These are phyloP conservation scores for Rhea americana DNA, from an alignment of 2,113 vertebrate species.

Conservation along the genomic window DNA sequence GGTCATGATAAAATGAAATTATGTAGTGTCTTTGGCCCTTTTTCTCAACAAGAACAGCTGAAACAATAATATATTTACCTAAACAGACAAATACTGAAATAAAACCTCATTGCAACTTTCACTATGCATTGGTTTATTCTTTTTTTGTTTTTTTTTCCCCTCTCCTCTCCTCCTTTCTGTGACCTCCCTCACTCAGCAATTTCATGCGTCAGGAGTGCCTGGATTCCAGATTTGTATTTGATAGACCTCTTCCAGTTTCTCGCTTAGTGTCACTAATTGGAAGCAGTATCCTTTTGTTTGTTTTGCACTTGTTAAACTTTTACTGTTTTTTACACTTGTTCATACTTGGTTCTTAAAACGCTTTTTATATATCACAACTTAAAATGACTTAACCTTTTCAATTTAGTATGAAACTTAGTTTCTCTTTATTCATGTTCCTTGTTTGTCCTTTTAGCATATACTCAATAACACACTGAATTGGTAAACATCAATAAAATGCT, in stretches of 20 bases:
- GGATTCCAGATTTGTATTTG: constrained; percentile 98
- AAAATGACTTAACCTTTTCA: background rate
- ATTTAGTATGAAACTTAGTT: background rate
- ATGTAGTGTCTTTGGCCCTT: background rate
- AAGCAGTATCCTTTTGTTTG: constrained; percentile 93
- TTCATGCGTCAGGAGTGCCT: constrained; percentile 99
- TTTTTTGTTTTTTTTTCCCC: background rate
- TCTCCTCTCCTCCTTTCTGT: background rate
- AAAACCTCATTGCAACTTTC: background rate
- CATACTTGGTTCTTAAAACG: background rate
- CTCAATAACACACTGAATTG: fast-evolving
- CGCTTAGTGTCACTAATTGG: constrained; percentile 94
- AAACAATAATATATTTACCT: background rate
- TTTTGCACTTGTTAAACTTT: background rate
- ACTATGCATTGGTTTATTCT: background rate
- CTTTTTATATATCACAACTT: background rate
- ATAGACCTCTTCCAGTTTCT: constrained; percentile 93
- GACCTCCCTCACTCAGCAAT: constrained; percentile 77
- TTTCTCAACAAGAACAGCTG: background rate
- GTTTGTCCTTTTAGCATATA: background rate
- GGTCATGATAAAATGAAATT: constrained; percentile 7
- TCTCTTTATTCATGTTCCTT: background rate
- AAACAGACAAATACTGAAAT: background rate
- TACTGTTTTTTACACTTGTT: background rate
- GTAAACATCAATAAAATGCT: background rate